Evolutionary conservation across 2,888 invertebrate species (phyloP), one percentile per base, ranked within the genome.

Genomic region (Lagria hirta): DNA sequence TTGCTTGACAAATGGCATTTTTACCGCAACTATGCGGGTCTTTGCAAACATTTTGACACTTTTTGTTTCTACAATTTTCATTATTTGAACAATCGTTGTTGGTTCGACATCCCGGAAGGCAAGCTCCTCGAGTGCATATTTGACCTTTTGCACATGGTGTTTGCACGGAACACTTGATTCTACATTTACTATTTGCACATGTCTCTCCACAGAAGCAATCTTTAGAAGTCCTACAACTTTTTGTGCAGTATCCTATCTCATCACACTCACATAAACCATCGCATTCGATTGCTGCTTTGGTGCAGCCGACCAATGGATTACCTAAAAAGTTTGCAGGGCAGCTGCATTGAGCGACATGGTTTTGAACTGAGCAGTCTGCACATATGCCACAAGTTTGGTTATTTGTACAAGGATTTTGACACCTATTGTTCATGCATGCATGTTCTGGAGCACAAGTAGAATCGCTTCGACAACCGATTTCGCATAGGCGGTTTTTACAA

Each of bases 401-500:
- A 38, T 80, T 79, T 54, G 82, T 79, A 61, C 93, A 93, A 4
- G 93, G 91, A 78, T 86, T 84, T 77, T 79, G 81, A 64, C 92
- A 92, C 66, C 88, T 83, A 58, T 87, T 87, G 62, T 84, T 83
- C 24, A 90, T 75, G 66, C 94, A 94, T 7, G 91, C 84, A 69
- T 89, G 80, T 45, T 84, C 77, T 47, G 73, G 76, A 4, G 82
- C 76, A 65, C 94, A 94, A 7, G 84, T 80, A 26, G 83, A 82
- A 65, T 93, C 92, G 62, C 84, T 88, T 45, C 92, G 80, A 64
- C 94, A 94, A 27, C 94, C 94, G 59, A 84, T 80, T 64, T 88
- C 83, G 66, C 93, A 93, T 50, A 92, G 77, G 58, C 91, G 79
- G 60, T 87, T 88, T 68, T 88, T 87, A 62, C 94, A 94, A 58